These are phyloP conservation scores for Hipparchia semele DNA, from an alignment of 2,888 invertebrate genomes.

Conservation along the genomic window DNA sequence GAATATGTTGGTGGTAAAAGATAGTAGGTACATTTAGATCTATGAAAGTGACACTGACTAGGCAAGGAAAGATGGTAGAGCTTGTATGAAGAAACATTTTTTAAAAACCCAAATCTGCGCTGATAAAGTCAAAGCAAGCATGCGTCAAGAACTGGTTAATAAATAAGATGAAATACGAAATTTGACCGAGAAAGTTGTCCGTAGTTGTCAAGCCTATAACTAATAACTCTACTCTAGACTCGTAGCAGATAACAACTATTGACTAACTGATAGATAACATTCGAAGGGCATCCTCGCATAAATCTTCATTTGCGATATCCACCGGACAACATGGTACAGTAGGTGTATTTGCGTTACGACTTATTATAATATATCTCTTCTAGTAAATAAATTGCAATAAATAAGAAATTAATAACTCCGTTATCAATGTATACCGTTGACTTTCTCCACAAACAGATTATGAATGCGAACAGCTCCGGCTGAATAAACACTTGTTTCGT, in stretches of 20 bases:
- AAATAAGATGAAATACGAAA: slow-evolving; percentile 22
- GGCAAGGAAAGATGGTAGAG: too few relatives aligned
- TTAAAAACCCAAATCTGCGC: too few relatives aligned
- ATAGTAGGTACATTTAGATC: too few relatives aligned
- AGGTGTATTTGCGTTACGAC: slow-evolving; percentile 30
- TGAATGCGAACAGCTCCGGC: slow-evolving; percentile 3
- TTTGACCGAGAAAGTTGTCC: slow-evolving; percentile 25
- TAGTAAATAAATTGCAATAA: slow-evolving; percentile 34
- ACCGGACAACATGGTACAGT: slow-evolving; percentile 39
- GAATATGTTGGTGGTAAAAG: not conserved
- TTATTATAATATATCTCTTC: slow-evolving; percentile 32
- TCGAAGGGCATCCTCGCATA: slow-evolving; percentile 54
- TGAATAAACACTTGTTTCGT: slow-evolving; percentile 2
- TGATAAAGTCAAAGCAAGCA: too few relatives aligned
- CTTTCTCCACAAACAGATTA: slow-evolving; percentile 4
- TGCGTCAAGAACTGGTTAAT: not conserved
- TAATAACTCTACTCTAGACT: not conserved
- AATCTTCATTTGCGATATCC: slow-evolving; percentile 55
- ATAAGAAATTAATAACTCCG: slow-evolving; percentile 28
- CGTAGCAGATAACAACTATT: too few relatives aligned
- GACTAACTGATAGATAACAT: slow-evolving; percentile 55
- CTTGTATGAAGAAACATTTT: too few relatives aligned
- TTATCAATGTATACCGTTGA: not conserved
- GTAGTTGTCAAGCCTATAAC: slow-evolving; percentile 13
- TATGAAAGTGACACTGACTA: too few relatives aligned